These are phyloP conservation scores for Solenopsis fugax DNA, from an alignment of 1,140 invertebrate genomes.

Conservation along the genomic window DNA sequence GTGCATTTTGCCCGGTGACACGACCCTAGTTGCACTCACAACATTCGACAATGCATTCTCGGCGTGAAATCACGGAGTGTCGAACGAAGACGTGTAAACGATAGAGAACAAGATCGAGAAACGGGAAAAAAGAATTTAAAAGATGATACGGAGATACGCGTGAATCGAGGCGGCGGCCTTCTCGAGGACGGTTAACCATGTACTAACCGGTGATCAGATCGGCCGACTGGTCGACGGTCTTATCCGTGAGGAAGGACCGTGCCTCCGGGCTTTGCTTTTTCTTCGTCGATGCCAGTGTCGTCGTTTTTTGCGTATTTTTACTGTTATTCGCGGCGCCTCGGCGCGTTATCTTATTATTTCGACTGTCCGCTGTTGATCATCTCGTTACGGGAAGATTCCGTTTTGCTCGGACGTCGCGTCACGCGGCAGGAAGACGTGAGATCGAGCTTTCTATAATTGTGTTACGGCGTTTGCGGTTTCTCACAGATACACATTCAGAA, in stretches of 20 bases:
- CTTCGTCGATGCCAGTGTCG: constrained; percentile 67
- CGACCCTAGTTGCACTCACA: constrained; percentile 41
- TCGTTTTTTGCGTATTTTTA: constrained; percentile 72
- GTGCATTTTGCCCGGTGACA: constrained; percentile 17
- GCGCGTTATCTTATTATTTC: constrained; percentile 65
- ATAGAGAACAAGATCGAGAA: constrained; percentile 5
- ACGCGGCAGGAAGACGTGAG: background rate
- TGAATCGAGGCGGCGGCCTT: constrained; percentile 63
- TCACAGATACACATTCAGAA: background rate
- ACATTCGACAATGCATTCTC: constrained; percentile 39
- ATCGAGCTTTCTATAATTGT: constrained; percentile 38
- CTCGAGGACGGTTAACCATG: constrained; percentile 79
- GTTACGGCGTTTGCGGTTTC: constrained; percentile 17
- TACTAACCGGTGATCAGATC: constrained; percentile 79
- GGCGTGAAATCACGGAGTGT: background rate
- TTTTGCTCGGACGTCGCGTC: background rate
- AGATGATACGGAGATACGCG: background rate
- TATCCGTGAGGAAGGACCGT: constrained; percentile 72
- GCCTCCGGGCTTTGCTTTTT: constrained; percentile 74
- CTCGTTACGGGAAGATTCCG: constrained; percentile 24
- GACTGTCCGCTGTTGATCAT: constrained; percentile 41
- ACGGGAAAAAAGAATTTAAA: background rate
- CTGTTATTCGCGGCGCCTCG: constrained; percentile 71
- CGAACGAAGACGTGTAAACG: background rate
- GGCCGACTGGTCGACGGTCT: constrained; percentile 81